Percentiles rank a stretch among this genome's conserved stretches.
These are phyloP conservation scores for Eucidaris tribuloides DNA, from an alignment of 35 echinoderm and acorn worm genomes.

Conservation along the genomic window DNA sequence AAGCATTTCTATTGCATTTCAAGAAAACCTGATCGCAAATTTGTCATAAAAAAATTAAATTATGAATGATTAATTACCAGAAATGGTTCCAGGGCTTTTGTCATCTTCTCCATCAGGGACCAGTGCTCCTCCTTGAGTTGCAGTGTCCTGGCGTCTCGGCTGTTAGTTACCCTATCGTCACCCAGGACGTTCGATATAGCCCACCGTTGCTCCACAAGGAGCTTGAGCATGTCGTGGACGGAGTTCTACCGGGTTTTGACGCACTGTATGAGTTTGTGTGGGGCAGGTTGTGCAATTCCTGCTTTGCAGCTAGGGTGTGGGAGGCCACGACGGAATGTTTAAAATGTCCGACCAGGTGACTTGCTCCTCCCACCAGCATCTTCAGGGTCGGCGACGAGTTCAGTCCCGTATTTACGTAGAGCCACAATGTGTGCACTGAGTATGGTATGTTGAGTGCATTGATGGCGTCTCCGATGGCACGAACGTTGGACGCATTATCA, in stretches of 20 bases:
- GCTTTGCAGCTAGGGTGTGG: conserved; percentile 29
- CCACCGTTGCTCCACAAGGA: conserved; percentile 25
- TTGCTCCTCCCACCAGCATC: conserved; percentile 1
- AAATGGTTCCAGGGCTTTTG: conserved; percentile 15
- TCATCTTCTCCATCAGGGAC: background rate
- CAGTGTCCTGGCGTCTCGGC: conserved; percentile 1
- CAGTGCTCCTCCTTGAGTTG: conserved; percentile 26
- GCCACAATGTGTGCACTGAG: no score
- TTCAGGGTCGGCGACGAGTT: no score
- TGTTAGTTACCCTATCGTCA: background rate
- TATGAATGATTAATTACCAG: no score
- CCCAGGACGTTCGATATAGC: conserved; percentile 15
- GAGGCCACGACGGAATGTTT: conserved; percentile 18
- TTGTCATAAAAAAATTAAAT: no score
- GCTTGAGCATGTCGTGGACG: background rate
- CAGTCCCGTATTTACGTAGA: no score
- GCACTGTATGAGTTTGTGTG: background rate
- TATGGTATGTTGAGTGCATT: no score
- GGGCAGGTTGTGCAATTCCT: conserved; percentile 1
- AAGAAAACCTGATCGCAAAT: no score
- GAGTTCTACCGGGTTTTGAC: conserved; percentile 45
- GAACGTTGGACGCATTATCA: no score
- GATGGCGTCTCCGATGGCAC: no score
- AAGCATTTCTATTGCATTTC: no score
- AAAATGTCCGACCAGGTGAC: conserved; percentile 16